Base-by-base conservation (phyloP, 1,140 invertebrate species). In the Stegodyphus dumicola region DNA sequence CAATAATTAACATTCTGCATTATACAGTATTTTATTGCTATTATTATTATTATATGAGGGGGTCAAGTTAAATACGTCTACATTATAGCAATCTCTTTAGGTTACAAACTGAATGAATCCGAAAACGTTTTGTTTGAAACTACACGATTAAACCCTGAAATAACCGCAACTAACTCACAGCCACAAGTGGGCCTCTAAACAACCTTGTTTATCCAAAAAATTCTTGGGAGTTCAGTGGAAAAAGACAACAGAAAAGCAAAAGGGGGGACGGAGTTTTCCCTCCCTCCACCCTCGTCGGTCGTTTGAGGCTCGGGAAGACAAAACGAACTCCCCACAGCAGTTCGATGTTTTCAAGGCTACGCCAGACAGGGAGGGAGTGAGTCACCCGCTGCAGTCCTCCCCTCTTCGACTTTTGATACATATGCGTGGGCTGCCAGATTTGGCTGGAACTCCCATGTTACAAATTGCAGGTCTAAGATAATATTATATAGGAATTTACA, bases 321-420 rank as follows among this genome's bases (percentile, higher is more conserved):
- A 66, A 77, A 67, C 64, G 76, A 18, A 54, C 33, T 79, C 75
- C 75, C 75, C 75, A 13, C 60, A 33, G 70, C 69, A 65, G 79
- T 81, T 81, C 80, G 77, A 79, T 85, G 73, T 76, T 85, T 85
- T 85, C 81, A 85, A 85, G 81, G 81, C 81, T 85, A 85, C 51
- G 80, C 7, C 70, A 81, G 52, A 64, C 69, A 33, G 70, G 80
- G 70, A 53, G 81, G 78, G 81, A 76, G 81, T 76, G 81, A 85
- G 17, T 85, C 73, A 85, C 73, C 69, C 18, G 15, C 53, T 56
- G 13, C n/a, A 18, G 17, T 18, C 77, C 17, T 71, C 17, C 18
- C 73, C 53, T 15, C 64, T 49, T 71, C 81, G 6, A 18, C 53
- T 60, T 70, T 54, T 54, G n/a, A 64, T 81, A 52, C 71, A 33